These are phyloP conservation scores for Cichlasoma orientale DNA, from an alignment of 2,797 vertebrate genomes.

Conservation along the genomic window DNA sequence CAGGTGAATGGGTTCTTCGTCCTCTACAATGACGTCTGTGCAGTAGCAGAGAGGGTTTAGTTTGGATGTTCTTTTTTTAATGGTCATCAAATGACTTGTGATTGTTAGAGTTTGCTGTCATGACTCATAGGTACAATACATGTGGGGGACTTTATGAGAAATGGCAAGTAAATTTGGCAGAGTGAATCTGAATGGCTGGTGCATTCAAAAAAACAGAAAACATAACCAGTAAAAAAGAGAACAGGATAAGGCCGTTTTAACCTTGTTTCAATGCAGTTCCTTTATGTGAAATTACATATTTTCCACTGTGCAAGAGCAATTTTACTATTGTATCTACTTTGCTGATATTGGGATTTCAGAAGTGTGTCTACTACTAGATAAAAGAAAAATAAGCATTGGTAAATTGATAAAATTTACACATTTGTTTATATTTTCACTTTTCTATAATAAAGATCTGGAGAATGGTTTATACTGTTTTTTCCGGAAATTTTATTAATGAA, in stretches of 20 bases:
- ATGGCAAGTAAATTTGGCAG: neutral
- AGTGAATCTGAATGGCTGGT: neutral
- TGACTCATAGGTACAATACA: slow-evolving; percentile 10
- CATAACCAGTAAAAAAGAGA: neutral
- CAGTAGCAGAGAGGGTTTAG: slow-evolving; percentile 16
- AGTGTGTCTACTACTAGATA: neutral
- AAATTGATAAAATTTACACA: neutral
- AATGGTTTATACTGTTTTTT: neutral
- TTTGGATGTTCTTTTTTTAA: slow-evolving; percentile 52
- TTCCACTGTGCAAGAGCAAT: too few species aligned
- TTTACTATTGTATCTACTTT: neutral
- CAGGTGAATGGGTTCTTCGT: slow-evolving; percentile 45
- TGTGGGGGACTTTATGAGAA: neutral
- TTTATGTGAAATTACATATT: too few species aligned
- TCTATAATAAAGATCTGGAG: neutral
- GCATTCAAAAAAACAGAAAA: neutral
- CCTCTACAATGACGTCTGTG: slow-evolving; percentile 44
- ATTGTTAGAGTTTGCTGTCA: neutral
- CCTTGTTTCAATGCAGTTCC: too few species aligned
- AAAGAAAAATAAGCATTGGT: neutral
- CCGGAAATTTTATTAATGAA: neutral
- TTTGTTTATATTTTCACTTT: neutral
- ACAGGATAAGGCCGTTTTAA: neutral
- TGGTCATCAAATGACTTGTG: slow-evolving; percentile 32
- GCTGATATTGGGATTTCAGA: neutral